A percentile compares a stretch with the other conserved stretches of the same genome.
These are phyloP conservation scores for Hippocampus kuda DNA, from an alignment of 2,797 vertebrate genomes.

Conservation along the genomic window DNA sequence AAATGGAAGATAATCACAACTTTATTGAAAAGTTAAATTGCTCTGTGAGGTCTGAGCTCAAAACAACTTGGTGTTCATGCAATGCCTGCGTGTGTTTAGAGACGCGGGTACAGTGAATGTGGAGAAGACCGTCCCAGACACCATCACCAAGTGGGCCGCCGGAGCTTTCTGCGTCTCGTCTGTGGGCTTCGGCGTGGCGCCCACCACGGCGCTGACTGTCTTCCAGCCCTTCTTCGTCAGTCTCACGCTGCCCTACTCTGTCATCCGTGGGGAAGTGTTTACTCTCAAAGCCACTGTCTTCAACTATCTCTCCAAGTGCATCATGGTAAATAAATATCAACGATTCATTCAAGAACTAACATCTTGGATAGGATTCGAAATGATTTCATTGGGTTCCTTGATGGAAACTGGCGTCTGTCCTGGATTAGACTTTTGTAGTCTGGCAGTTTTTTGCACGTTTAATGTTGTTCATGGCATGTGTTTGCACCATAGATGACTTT, in stretches of 20 bases:
- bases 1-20: neutral
- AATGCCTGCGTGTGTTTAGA: slow-evolving; percentile 33
- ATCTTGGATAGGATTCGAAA: neutral
- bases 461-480: no score
- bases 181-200: slow-evolving; percentile 73
- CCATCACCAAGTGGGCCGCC: slow-evolving; percentile 74
- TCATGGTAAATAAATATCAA: slow-evolving; percentile 72
- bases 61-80: neutral
- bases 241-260: slow-evolving; percentile 77
- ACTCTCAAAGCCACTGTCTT: slow-evolving; percentile 74
- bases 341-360: neutral
- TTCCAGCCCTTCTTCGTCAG: slow-evolving; percentile 85
- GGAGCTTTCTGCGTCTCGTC: slow-evolving; percentile 72
- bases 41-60: no score
- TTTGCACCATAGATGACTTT: no score
- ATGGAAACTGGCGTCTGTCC: no score
- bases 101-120: slow-evolving; percentile 34
- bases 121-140: slow-evolving; percentile 63
- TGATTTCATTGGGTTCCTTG: neutral
- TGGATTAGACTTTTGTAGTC: no score
- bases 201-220: slow-evolving; percentile 48
- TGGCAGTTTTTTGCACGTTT: no score
- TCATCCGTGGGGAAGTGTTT: slow-evolving; percentile 77
- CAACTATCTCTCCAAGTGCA: slow-evolving; percentile 73
- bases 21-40: neutral